Conservation (phyloP, 2,113 vertebrate genomes). For the Dermatemys mawii region DNA sequence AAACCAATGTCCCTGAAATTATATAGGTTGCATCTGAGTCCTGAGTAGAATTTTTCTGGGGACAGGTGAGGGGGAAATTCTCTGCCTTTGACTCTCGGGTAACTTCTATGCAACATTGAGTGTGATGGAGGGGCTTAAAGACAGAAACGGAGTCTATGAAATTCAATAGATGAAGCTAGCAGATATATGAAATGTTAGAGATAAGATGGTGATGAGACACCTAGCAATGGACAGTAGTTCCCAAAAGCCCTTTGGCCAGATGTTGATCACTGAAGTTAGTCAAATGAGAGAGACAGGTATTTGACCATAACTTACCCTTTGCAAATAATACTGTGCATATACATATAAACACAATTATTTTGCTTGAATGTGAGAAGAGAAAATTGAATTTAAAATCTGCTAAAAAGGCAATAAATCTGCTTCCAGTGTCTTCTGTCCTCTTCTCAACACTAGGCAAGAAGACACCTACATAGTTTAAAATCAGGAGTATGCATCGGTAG, state of each 20-base stretch:
- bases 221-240: rapidly evolving
- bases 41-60: not conserved
- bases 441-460: not conserved
- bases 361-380: not conserved
- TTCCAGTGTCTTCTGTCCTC: not conserved
- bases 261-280: not conserved
- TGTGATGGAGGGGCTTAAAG: not conserved
- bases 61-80: not conserved
- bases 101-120: not conserved
- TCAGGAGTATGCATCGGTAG: not conserved
- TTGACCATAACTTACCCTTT: not conserved
- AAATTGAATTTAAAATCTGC: slow-evolving; percentile 16
- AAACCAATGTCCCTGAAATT: not conserved
- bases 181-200: not conserved
- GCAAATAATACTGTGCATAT: rapidly evolving
- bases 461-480: not conserved
- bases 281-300: not conserved
- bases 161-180: not conserved
- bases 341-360: not conserved
- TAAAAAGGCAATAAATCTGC: slow-evolving; percentile 22
- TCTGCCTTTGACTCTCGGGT: not conserved
- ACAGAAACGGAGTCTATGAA: not conserved
- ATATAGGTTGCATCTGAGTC: not conserved
- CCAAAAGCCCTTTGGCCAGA: not conserved
- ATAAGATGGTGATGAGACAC: not conserved